Base-by-base conservation (phyloP, 2,113 vertebrate species). In the Proterorhinus semilunaris region DNA sequence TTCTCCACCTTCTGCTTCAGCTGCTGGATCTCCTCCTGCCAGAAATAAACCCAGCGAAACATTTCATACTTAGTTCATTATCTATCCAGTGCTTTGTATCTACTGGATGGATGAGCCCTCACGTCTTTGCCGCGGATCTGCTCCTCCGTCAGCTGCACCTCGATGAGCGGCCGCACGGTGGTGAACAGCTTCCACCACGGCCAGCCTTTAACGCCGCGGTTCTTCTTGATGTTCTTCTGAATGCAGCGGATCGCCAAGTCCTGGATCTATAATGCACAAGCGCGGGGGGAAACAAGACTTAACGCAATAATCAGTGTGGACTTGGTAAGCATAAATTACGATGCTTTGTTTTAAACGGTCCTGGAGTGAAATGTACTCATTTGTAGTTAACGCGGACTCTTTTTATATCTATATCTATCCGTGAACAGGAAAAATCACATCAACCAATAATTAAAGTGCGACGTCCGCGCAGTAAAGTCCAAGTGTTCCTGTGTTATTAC, bases 151-250 rank as follows among this genome's bases (percentile, higher is more conserved):
- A 98, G 95, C 89, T 98, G 96, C 55, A 98, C 96, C 86, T 98
- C 93, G 3, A 99, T 96, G 69, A 99, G 94, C 47, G 97, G 97
- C 50, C 95, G 91, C 55, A 98, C 97, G 0, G 94, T 96, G 58
- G 95, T 98, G 75, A 99, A 96, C 51, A 98, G 90, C 76, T 96
- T 97, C 97, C 97, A 99, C 97, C 97, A 99, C 1, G 94, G 92
- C 97, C 97, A 99, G 72, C 55, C 90, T 86, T 98, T 98, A 64
- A 99, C 97, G 0, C 96, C 94, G 51, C 94, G 93, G 84, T 98
- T 99, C 92, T 98, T 98, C 92, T 96, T 94, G 66, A 98, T 97
- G 91, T 99, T 98, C 91, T 98, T 98, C 93, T 98, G 97, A 68
- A 99, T 95, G 17, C 97, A 99, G 69, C 96, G 96, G 72, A 99